Evolutionary conservation across 92 coral and sea anemone genomes (phyloP).

Genomic region (Parazoanthus swiftii): DNA sequence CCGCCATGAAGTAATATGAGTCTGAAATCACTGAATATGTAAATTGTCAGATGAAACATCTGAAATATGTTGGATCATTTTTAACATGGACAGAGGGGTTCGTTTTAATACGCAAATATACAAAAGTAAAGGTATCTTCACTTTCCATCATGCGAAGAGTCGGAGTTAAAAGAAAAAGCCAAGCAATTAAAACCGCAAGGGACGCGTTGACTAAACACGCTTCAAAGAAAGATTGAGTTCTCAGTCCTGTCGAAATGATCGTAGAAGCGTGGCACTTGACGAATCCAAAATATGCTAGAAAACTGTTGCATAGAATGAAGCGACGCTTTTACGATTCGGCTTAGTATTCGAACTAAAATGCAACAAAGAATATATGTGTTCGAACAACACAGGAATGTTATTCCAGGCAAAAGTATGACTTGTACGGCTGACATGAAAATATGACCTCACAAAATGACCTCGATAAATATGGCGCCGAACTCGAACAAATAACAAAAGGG

Average conservation of each 20-base stretch:
- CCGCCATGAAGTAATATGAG: conserved; percentile 72
- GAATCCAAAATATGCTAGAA: conserved; percentile 33
- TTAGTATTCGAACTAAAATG: neutral
- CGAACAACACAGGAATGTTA: conserved; percentile 39
- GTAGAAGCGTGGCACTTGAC: conserved; percentile 20
- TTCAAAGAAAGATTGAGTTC: conserved; percentile 20
- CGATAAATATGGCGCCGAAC: conserved; percentile 39
- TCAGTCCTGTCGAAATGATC: conserved; percentile 26
- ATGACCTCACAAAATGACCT: conserved; percentile 30
- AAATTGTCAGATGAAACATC: conserved; percentile 79
- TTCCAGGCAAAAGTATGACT: conserved; percentile 7
- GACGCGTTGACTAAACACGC: neutral
- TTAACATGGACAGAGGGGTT: neutral
- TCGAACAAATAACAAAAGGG: conserved; percentile 26
- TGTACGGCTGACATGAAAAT: conserved; percentile 21
- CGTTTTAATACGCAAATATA: conserved; percentile 11
- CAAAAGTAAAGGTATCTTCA: neutral
- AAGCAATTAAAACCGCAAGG: neutral
- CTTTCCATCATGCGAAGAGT: neutral
- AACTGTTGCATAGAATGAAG: conserved; percentile 19
- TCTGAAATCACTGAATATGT: conserved; percentile 77
- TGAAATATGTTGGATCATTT: conserved; percentile 64
- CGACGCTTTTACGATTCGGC: neutral
- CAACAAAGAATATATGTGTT: conserved; percentile 5
- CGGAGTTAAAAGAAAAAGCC: neutral